Evolutionary conservation across 2,113 vertebrate species (phyloP).

Genomic region (Meleagris gallopavo): DNA sequence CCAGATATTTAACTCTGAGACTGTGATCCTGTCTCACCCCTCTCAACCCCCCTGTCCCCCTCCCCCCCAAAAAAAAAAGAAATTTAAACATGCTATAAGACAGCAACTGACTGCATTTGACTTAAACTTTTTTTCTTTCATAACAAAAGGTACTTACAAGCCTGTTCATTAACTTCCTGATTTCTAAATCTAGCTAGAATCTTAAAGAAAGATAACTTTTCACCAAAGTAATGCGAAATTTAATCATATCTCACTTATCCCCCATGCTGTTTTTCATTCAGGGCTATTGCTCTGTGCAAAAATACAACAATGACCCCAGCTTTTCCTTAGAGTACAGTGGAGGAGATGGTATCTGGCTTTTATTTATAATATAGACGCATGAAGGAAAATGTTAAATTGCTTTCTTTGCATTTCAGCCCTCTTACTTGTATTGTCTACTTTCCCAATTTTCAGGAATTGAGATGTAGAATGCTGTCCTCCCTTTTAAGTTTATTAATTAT

Average conservation of each 20-base stretch:
- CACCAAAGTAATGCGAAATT: not conserved
- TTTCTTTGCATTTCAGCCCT: not conserved
- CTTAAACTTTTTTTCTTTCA: not conserved
- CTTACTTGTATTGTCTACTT: not conserved
- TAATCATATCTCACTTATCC: not conserved
- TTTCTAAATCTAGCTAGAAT: not conserved
- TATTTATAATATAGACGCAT: not conserved
- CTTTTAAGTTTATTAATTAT: not conserved
- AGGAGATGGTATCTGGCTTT: not conserved
- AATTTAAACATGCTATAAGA: too few relatives aligned
- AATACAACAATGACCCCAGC: accelerated
- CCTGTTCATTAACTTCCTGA: not conserved
- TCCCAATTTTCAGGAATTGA: not conserved
- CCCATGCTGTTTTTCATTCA: not conserved
- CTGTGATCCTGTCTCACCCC: too few relatives aligned
- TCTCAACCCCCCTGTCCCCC: too few relatives aligned
- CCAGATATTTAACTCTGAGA: too few relatives aligned
- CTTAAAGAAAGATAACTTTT: not conserved
- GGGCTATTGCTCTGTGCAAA: not conserved
- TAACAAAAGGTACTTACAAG: not conserved
- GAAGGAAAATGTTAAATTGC: not conserved
- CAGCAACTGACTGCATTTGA: too few relatives aligned
- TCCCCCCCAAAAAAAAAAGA: too few relatives aligned
- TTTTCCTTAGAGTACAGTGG: not conserved
- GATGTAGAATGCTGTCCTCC: not conserved